phyloP scores from a whole-genome alignment of 2,888 invertebrate species.

The Cryptosula pallasiana region DNA sequence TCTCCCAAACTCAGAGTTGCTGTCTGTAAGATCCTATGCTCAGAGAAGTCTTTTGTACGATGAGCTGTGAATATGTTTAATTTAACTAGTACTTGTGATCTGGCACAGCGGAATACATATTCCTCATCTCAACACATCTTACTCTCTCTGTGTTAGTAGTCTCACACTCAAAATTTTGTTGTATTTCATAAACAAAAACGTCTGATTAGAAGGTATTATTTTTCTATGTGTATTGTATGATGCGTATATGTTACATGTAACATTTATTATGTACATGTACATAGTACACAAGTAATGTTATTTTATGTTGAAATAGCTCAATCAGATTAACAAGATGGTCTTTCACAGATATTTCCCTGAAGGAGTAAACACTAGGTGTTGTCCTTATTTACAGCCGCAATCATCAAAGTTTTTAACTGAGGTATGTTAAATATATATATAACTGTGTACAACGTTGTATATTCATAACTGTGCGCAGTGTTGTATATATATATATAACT shows the following conservation, averaged over 20 bases:
- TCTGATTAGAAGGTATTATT: not conserved
- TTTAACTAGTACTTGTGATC: too few relatives aligned
- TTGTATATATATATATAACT: not conserved
- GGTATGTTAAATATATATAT: not conserved
- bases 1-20: too few relatives aligned
- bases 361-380: not conserved
- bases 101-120: too few relatives aligned
- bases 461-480: not conserved
- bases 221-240: not conserved
- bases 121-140: too few relatives aligned
- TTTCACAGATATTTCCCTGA: slow-evolving; percentile 21
- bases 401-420: not conserved
- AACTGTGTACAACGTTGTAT: not conserved
- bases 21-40: too few relatives aligned
- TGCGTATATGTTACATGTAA: not conserved
- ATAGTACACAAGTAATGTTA: too few relatives aligned
- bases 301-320: too few relatives aligned
- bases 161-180: not conserved
- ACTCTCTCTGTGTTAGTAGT: too few relatives aligned
- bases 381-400: not conserved
- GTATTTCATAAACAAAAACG: too few relatives aligned
- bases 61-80: too few relatives aligned
- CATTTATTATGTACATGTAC: too few relatives aligned
- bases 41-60: too few relatives aligned
- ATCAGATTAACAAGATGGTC: not conserved